phyloP scores from a whole-genome alignment of 2,888 invertebrate species.

The Drepanosiphum platanoidis region DNA sequence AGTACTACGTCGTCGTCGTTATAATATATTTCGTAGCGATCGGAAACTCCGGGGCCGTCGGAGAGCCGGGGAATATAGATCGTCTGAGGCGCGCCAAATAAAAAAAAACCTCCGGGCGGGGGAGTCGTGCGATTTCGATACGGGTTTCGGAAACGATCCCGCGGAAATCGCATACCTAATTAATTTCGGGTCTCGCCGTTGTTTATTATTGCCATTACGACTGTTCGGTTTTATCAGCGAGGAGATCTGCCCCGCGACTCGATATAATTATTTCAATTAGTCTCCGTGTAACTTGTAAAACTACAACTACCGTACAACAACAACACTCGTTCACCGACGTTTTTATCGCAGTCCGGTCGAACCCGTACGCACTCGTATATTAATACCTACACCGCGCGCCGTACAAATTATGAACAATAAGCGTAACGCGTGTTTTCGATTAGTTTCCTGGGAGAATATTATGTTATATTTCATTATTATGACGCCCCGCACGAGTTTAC shows the following conservation, averaged over 20 bases:
- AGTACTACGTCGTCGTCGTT: background rate
- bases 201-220: background rate
- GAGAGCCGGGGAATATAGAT: no score
- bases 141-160: background rate
- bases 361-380: no score
- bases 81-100: no score
- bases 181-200: background rate
- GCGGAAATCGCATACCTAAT: constrained; percentile 13
- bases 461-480: no score
- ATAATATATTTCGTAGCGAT: background rate
- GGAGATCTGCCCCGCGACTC: constrained; percentile 8
- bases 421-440: no score
- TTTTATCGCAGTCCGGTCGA: no score
- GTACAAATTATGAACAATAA: no score
- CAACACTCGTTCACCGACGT: background rate
- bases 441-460: no score
- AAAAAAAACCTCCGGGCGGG: no score
- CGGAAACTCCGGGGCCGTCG: background rate
- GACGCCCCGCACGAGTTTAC: no score
- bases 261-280: constrained; percentile 41
- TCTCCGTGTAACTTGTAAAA: background rate
- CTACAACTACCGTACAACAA: background rate
- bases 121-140: no score
- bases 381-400: no score
- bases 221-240: background rate